Conservation (phyloP, 2,797 vertebrate genomes). For the Lepilemur ruficaudatus region DNA sequence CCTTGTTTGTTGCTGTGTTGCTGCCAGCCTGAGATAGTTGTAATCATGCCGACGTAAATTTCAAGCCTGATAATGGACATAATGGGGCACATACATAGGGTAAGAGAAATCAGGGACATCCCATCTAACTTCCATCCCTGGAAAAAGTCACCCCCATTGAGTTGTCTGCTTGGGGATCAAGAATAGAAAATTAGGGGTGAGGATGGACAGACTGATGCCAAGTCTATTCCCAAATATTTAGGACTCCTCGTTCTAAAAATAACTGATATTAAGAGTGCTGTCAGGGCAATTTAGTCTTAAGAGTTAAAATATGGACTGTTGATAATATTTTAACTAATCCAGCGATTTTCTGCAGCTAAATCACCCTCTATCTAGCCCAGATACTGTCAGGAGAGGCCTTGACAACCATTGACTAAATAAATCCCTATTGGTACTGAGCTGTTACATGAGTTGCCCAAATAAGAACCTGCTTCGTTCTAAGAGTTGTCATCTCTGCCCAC, state of each 20-base stretch:
- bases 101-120: background rate
- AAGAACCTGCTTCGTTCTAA: background rate
- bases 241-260: background rate
- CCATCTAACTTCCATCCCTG: background rate
- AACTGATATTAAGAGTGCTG: background rate
- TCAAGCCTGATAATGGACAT: background rate
- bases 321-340: background rate
- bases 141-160: background rate
- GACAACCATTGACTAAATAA: background rate
- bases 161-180: background rate
- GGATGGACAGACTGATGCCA: background rate
- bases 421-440: background rate
- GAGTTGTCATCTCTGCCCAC: rapidly evolving
- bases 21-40: background rate
- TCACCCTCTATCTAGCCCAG: background rate
- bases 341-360: background rate
- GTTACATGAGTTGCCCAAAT: background rate
- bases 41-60: background rate
- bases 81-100: background rate
- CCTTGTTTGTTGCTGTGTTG: background rate
- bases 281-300: background rate
- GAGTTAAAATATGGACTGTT: background rate
- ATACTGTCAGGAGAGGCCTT: background rate
- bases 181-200: background rate
- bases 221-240: background rate